These are phyloP conservation scores for Tetrapedia diversipes DNA, from an alignment of 2,888 invertebrate species.

Conservation along the genomic window DNA sequence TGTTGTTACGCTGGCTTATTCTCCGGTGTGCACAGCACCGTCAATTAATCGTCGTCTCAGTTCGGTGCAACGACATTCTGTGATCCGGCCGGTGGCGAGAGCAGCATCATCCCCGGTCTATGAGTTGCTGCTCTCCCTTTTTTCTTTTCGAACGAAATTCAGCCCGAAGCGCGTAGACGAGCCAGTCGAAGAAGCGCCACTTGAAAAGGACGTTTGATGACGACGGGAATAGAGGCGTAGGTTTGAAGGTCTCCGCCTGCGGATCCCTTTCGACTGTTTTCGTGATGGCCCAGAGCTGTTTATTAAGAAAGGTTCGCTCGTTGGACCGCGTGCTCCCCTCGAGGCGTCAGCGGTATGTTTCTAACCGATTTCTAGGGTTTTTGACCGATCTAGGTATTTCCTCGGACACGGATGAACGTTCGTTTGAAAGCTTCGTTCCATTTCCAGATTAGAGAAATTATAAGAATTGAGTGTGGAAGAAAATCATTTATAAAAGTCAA, in stretches of 20 bases:
- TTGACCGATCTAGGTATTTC: conserved; percentile 66
- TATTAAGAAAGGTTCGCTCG: conserved; percentile 66
- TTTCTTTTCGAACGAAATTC: conserved; percentile 34
- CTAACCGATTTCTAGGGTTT: conserved; percentile 52
- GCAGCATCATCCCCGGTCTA: conserved; percentile 15
- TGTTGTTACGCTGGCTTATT: conserved; percentile 51
- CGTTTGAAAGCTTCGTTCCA: conserved; percentile 22
- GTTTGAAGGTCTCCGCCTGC: conserved; percentile 52
- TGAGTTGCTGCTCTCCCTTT: conserved; percentile 16
- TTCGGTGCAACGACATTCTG: conserved; percentile 56
- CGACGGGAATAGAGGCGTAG: conserved; percentile 17
- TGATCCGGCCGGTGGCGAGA: background rate
- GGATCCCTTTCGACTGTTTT: conserved; percentile 53
- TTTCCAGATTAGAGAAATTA: too few species aligned
- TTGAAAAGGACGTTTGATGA: conserved; percentile 28
- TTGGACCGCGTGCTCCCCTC: conserved; percentile 36
- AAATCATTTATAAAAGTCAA: too few species aligned
- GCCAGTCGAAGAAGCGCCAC: conserved; percentile 47
- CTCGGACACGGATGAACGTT: conserved; percentile 34
- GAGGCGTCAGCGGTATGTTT: conserved; percentile 32
- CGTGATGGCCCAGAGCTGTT: conserved; percentile 71
- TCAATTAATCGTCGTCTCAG: conserved; percentile 55
- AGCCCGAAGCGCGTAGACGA: conserved; percentile 59
- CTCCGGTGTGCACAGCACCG: conserved; percentile 29
- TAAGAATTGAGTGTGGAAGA: too few species aligned